phyloP scores from a whole-genome alignment of 2,888 invertebrate species.

The Luperina testacea region DNA sequence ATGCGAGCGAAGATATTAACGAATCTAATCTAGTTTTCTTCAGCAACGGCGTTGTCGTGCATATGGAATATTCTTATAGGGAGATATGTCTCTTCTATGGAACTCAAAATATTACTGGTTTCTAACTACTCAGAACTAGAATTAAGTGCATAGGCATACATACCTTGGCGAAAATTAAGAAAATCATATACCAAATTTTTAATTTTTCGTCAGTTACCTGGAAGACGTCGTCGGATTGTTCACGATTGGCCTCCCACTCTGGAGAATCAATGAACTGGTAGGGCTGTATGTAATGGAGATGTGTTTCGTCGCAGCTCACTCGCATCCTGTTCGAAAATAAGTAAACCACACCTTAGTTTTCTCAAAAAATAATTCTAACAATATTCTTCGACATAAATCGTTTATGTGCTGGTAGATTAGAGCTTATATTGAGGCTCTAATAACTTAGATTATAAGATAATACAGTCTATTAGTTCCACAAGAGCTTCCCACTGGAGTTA shows the following conservation, averaged over 20 bases:
- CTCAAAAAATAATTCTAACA: neutral
- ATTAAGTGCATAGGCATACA: neutral
- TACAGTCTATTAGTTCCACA: constrained; percentile 27
- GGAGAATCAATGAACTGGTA: constrained; percentile 97
- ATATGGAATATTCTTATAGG: constrained; percentile 10
- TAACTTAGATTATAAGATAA: constrained; percentile 41
- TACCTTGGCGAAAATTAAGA: neutral
- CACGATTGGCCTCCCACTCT: constrained; percentile 95
- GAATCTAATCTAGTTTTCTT: constrained; percentile 31
- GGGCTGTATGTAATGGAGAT: constrained; percentile 94
- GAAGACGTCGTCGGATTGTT: constrained; percentile 94
- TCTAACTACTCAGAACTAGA: neutral
- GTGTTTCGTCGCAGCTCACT: constrained; percentile 95
- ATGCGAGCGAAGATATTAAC: constrained; percentile 41
- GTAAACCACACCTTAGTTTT: constrained; percentile 23
- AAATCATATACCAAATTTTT: neutral
- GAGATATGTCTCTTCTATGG: neutral
- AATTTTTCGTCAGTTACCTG: constrained; percentile 88
- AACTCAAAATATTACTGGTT: neutral
- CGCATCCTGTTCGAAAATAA: constrained; percentile 90
- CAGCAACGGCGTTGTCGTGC: constrained; percentile 31
- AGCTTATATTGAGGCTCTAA: constrained; percentile 32
- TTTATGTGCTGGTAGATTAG: constrained; percentile 15
- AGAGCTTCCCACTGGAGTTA: constrained; percentile 27
- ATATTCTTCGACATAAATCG: constrained; percentile 19